A percentile compares a stretch with the other conserved stretches of the same genome.
phyloP scores from a whole-genome alignment of 2,888 invertebrate species.

The Nematopogon swammerdamellus region DNA sequence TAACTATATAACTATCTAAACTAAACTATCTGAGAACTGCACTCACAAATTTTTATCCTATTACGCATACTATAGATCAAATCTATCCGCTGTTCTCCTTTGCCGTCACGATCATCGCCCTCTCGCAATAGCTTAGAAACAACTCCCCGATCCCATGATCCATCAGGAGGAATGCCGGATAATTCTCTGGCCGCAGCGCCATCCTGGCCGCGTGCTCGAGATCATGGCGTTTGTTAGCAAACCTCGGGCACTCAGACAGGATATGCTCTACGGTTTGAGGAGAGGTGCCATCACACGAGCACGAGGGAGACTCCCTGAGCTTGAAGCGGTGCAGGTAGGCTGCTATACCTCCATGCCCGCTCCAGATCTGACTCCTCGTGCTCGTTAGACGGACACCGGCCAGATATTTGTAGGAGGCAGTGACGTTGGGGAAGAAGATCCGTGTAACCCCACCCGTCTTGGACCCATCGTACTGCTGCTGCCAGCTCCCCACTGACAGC shows the following conservation, averaged over 20 bases:
- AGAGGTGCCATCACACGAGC: background rate
- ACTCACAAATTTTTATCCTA: too few species aligned
- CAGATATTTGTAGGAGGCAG: background rate
- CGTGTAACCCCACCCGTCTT: background rate
- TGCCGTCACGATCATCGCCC: too few species aligned
- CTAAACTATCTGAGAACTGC: too few species aligned
- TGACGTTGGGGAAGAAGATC: slow-evolving; percentile 2
- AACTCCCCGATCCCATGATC: too few species aligned
- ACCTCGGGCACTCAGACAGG: background rate
- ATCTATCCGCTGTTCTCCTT: too few species aligned
- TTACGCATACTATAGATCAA: too few species aligned
- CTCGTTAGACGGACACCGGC: background rate
- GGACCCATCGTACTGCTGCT: background rate
- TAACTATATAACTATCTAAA: too few species aligned
- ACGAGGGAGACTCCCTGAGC: slow-evolving; percentile 6
- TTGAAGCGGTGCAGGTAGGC: slow-evolving; percentile 9
- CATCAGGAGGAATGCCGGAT: too few species aligned
- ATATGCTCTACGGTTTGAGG: background rate
- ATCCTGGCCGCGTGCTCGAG: too few species aligned
- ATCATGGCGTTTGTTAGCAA: background rate
- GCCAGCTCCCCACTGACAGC: slow-evolving; percentile 2
- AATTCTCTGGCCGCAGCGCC: too few species aligned
- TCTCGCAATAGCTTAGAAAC: too few species aligned
- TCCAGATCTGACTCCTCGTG: slow-evolving; percentile 2
- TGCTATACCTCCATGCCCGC: slow-evolving; percentile 9